phyloP scores from a whole-genome alignment of 2,797 vertebrate species.

The Lindbergichthys nudifrons region DNA sequence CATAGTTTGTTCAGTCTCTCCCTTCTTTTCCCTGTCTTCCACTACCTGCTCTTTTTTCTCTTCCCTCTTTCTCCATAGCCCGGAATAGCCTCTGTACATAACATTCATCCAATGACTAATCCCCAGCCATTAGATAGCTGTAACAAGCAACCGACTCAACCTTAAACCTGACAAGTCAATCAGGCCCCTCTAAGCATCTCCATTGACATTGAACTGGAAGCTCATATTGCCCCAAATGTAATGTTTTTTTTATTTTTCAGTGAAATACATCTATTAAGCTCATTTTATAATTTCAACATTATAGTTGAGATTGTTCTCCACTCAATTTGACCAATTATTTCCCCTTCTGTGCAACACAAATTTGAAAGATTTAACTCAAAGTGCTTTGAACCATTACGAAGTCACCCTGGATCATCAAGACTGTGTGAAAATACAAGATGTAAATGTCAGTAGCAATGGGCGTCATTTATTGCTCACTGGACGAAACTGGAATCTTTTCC shows the following conservation, averaged over 20 bases:
- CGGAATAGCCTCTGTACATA: not conserved
- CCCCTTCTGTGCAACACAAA: not conserved
- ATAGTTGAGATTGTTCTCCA: not conserved
- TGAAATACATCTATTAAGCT: not conserved
- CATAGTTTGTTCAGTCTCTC: conserved; percentile 13
- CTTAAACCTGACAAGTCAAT: no score
- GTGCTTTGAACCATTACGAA: conserved; percentile 39
- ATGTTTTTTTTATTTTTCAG: not conserved
- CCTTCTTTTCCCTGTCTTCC: conserved; percentile 8
- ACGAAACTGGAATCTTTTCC: not conserved
- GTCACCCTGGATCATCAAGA: conserved; percentile 43
- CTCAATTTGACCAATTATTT: not conserved
- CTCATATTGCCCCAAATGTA: not conserved
- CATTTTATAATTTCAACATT: conserved; percentile 4
- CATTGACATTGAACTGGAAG: conserved; percentile 2
- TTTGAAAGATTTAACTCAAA: conserved; percentile 7
- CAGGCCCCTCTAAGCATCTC: not conserved
- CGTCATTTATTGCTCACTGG: not conserved
- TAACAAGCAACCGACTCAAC: not conserved
- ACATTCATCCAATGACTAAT: conserved; percentile 17
- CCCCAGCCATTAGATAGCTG: conserved; percentile 1
- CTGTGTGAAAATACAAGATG: conserved; percentile 26
- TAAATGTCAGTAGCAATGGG: not conserved
- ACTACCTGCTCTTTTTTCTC: not conserved
- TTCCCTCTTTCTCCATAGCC: not conserved